These are phyloP conservation scores for Drosophila tanythrix DNA, from an alignment of 2,888 invertebrate genomes.

Conservation along the genomic window DNA sequence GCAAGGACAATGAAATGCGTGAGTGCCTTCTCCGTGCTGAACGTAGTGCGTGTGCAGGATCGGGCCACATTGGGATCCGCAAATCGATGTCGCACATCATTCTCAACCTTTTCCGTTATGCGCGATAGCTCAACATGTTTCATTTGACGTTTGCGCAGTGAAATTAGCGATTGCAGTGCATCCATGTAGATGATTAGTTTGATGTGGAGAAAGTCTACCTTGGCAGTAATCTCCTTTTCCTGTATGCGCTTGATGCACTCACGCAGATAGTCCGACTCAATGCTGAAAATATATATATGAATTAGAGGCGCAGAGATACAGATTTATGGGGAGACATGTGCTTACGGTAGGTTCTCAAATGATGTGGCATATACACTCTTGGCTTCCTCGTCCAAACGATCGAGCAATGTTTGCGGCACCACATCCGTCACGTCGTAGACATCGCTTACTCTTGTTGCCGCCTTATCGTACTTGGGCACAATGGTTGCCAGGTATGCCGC, in stretches of 20 bases:
- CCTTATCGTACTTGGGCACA: constrained; percentile 77
- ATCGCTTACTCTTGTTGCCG: constrained; percentile 72
- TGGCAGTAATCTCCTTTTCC: constrained; percentile 49
- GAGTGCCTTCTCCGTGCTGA: constrained; percentile 80
- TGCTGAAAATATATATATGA: constrained; percentile 56
- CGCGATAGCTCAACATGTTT: constrained; percentile 73
- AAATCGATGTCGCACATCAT: constrained; percentile 82
- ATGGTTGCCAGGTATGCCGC: constrained; percentile 65
- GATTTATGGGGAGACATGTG: not conserved
- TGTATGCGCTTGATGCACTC: constrained; percentile 65
- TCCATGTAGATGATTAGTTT: constrained; percentile 84
- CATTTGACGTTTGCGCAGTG: constrained; percentile 66
- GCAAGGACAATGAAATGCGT: constrained; percentile 82
- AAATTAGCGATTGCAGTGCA: constrained; percentile 75
- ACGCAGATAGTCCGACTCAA: constrained; percentile 77
- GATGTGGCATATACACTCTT: constrained; percentile 68
- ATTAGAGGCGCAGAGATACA: not conserved
- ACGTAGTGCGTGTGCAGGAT: constrained; percentile 66
- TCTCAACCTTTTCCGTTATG: constrained; percentile 83
- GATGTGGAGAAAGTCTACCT: constrained; percentile 65
- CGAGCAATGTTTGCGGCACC: constrained; percentile 73
- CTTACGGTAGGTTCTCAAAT: constrained; percentile 80
- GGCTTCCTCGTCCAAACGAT: constrained; percentile 82
- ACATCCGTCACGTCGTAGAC: constrained; percentile 79
- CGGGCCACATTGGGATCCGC: constrained; percentile 66